These are phyloP conservation scores for Pagrus major DNA, from an alignment of 2,113 vertebrate genomes.

Conservation along the genomic window DNA sequence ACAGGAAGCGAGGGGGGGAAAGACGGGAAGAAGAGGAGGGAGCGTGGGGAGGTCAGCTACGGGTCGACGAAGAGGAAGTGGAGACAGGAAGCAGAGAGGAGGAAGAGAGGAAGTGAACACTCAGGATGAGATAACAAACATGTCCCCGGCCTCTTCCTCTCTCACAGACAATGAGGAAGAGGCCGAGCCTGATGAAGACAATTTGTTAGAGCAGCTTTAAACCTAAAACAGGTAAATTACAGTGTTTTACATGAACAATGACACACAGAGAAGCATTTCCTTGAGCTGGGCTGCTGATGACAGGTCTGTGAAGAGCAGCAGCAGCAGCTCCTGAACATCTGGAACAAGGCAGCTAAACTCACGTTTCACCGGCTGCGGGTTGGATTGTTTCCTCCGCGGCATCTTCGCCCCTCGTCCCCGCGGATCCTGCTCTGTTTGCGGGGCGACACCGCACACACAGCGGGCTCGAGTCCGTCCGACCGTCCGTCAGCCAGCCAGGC, in stretches of 20 bases:
- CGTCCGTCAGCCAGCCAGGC: conserved; percentile 68
- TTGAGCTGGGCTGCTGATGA: not conserved
- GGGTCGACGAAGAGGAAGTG: conserved; percentile 60
- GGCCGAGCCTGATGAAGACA: not conserved
- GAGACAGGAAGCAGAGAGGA: conserved; percentile 66
- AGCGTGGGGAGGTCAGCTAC: conserved; percentile 29
- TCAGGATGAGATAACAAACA: conserved; percentile 72
- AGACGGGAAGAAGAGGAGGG: conserved; percentile 2
- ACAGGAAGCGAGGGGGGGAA: conserved; percentile 25
- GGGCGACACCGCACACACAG: not conserved
- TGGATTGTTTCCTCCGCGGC: conserved; percentile 94
- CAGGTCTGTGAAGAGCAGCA: not conserved
- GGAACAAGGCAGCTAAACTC: conserved; percentile 26
- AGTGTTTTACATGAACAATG: not conserved
- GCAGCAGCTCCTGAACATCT: not conserved
- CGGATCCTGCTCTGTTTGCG: conserved; percentile 52
- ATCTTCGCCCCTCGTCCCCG: conserved; percentile 78
- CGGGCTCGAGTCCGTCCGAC: conserved; percentile 20
- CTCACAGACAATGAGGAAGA: conserved; percentile 14
- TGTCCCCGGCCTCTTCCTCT: conserved; percentile 43
- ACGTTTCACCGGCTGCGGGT: conserved; percentile 95
- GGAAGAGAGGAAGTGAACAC: conserved; percentile 59
- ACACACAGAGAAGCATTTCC: not conserved
- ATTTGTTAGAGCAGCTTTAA: conserved; percentile 8
- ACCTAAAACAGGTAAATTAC: not conserved